phyloP scores from a whole-genome alignment of 2,888 invertebrate genomes.

The Eumerus sabulonum region DNA sequence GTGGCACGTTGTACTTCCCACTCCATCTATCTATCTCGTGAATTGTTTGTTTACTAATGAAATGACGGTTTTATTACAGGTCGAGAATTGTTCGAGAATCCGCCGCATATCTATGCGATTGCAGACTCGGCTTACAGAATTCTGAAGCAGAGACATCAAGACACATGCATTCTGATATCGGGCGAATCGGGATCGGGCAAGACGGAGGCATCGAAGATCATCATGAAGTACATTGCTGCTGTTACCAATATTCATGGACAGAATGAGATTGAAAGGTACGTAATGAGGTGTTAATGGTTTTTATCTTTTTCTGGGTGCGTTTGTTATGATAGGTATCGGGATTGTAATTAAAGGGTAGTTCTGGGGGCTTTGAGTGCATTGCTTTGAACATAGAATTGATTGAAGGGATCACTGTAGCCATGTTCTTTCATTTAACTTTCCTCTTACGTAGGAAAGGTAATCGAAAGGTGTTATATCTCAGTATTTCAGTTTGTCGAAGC shows the following conservation, averaged over 20 bases:
- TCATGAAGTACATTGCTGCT: slow-evolving; percentile 98
- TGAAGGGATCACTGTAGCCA: too few species aligned
- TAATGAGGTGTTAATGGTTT: background rate
- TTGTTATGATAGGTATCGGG: too few species aligned
- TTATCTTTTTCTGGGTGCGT: too few species aligned
- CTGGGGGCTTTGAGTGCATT: too few species aligned
- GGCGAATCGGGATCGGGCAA: slow-evolving; percentile 99
- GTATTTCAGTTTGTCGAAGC: too few species aligned
- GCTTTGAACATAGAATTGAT: too few species aligned
- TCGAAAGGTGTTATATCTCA: too few species aligned
- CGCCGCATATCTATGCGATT: slow-evolving; percentile 98
- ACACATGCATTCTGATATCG: slow-evolving; percentile 98
- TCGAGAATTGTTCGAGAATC: slow-evolving; percentile 96
- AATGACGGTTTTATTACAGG: slow-evolving; percentile 78
- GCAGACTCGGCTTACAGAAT: slow-evolving; percentile 97
- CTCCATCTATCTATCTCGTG: background rate
- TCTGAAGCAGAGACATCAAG: slow-evolving; percentile 92
- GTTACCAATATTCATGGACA: slow-evolving; percentile 96
- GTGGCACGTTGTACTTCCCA: too few species aligned
- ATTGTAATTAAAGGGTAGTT: too few species aligned
- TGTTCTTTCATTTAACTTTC: too few species aligned
- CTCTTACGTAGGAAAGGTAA: too few species aligned
- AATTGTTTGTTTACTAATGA: slow-evolving; percentile 22
- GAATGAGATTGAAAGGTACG: slow-evolving; percentile 95
- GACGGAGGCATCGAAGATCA: slow-evolving; percentile 99